These are phyloP conservation scores for Drosophila basisetae DNA, from an alignment of 2,888 invertebrate species.

Conservation along the genomic window DNA sequence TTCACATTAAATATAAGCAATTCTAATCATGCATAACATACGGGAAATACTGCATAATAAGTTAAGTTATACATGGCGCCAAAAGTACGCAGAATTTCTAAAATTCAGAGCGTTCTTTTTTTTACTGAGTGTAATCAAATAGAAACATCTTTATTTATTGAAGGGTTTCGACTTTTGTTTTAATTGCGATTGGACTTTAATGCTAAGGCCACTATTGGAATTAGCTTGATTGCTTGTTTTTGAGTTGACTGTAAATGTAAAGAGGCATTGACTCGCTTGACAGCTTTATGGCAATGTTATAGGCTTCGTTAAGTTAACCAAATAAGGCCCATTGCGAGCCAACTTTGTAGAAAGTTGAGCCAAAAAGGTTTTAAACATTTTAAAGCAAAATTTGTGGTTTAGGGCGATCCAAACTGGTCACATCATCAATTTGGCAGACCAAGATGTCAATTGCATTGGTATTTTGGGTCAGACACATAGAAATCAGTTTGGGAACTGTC, in stretches of 20 bases:
- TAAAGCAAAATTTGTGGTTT: conserved; percentile 14
- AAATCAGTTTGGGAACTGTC: conserved; percentile 56
- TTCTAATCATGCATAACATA: neutral
- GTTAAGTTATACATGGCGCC: neutral
- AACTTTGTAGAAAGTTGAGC: neutral
- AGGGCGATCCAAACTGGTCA: conserved; percentile 32
- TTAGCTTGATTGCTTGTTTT: conserved; percentile 32
- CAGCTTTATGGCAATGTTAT: conserved; percentile 19
- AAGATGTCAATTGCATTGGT: conserved; percentile 73
- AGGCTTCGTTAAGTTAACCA: conserved; percentile 28
- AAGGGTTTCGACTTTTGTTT: neutral
- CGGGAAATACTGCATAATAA: neutral
- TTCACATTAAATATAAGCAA: neutral
- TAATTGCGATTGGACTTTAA: neutral
- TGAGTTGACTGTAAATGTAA: neutral
- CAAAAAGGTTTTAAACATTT: conserved; percentile 36
- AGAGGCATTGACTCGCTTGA: conserved; percentile 26
- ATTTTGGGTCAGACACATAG: conserved; percentile 52
- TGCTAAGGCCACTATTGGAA: conserved; percentile 1
- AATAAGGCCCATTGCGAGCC: conserved; percentile 3
- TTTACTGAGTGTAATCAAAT: neutral
- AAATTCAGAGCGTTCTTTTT: neutral
- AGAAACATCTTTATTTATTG: neutral
- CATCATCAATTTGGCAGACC: conserved; percentile 66
- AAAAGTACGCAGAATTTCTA: neutral